A percentile compares a stretch with the other conserved stretches of the same genome.
phyloP scores from a whole-genome alignment of 2,797 vertebrate species.

The Jordanella pulchra region DNA sequence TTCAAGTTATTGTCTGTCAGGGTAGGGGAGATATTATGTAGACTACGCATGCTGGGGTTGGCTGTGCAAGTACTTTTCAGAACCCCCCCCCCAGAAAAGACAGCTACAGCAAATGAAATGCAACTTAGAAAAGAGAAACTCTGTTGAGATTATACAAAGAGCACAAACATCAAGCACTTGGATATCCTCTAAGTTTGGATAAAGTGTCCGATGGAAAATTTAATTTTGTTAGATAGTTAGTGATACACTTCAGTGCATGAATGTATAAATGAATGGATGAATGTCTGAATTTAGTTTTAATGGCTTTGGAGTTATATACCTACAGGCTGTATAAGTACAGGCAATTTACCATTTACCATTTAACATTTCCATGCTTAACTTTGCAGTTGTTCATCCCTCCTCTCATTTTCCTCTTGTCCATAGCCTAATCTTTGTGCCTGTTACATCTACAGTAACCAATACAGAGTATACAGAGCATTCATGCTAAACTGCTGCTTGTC shows the following conservation, averaged over 20 bases:
- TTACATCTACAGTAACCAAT: constrained; percentile 20
- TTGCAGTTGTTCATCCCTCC: not conserved
- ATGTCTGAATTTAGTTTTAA: no score
- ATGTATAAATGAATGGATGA: no score
- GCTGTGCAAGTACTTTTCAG: constrained; percentile 49
- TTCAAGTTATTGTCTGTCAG: constrained; percentile 21
- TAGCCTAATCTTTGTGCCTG: constrained; percentile 18
- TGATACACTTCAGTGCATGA: no score
- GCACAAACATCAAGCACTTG: constrained; percentile 54
- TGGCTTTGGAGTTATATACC: no score
- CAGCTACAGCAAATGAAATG: constrained; percentile 64
- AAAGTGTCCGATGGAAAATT: not conserved
- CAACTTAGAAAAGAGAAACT: constrained; percentile 61
- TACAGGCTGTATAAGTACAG: no score
- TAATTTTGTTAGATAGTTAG: no score
- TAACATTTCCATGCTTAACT: not conserved
- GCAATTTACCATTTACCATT: no score
- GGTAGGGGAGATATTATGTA: constrained; percentile 36
- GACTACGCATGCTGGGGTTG: constrained; percentile 29
- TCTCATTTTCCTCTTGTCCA: constrained; percentile 17
- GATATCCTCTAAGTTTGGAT: constrained; percentile 4
- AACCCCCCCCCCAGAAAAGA: no score
- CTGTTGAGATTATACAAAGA: constrained; percentile 68
- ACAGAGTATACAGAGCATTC: not conserved
- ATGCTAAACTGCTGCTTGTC: constrained; percentile 5